Base-by-base conservation (phyloP, 2,113 vertebrate species). In the Cephalophus harveyi region DNA sequence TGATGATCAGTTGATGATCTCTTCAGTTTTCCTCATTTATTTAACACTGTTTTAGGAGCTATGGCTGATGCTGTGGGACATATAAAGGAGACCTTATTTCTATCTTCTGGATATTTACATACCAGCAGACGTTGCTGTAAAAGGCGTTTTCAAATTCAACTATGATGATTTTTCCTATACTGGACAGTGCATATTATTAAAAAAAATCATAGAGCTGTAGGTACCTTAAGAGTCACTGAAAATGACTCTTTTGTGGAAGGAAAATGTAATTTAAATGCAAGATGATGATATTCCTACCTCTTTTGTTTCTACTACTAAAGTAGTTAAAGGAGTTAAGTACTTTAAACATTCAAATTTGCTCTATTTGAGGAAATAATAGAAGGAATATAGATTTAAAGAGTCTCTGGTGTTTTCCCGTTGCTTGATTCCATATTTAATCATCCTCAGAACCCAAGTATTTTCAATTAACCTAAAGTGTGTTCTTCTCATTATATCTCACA, bases 221-320 rank as follows among this genome's bases (percentile, higher is more conserved):
- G n/a, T 82, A 55, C 14, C 28, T 92, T 95, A 87, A 67, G 17
- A 57, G 40, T 91, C 30, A 59, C 30, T 40, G 48, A 90, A 94
- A 92, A 76, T 95, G 36, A 71, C 17, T 84, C 8, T 87, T 27
- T 59, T 16, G 50, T 71, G 40, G 82, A 78, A 59, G 54, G 74
- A 95, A 89, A 57, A 36, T 76, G 3, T 90, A 94, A 94, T 92
- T 85, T 90, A 54, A 76, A 94, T 90, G n/a, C 48, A 82, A 90
- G 74, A 46, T 86, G 52, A 50, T 74, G 28, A 88, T 54, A 90
- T 87, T 67, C 16, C 14, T 76, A 30, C 23, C 7, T 16, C 25
- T 55, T 92, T 89, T 86, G 82, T 92, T 89, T 94, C 55, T 60
- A 76, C 40, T 43, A 43, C 40, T 43, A 43, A 43, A 43, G 40